phyloP scores from a whole-genome alignment of 2,113 vertebrate species.

The Crotophaga sulcirostris region DNA sequence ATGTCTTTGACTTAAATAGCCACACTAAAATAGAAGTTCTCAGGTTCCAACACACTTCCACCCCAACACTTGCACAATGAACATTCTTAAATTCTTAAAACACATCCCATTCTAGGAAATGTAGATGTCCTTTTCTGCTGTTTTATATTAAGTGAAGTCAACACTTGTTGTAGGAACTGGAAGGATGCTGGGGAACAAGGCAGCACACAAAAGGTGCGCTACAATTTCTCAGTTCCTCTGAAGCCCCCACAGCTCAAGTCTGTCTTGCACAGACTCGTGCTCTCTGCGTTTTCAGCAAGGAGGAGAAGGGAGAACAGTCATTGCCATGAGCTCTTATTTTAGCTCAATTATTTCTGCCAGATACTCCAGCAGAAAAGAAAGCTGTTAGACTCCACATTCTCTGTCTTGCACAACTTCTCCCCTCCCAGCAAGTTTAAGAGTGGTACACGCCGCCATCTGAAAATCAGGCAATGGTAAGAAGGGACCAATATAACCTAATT shows the following conservation, averaged over 20 bases:
- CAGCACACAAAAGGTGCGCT: neutral
- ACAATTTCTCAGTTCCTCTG: neutral
- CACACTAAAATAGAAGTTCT: neutral
- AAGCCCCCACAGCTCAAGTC: neutral
- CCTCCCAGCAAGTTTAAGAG: neutral
- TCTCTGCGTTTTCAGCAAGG: neutral
- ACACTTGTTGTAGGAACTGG: neutral
- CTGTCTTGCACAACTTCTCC: neutral
- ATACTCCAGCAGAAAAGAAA: neutral
- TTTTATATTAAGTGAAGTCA: neutral
- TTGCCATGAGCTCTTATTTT: neutral
- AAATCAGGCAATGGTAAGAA: neutral
- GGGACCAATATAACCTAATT: neutral
- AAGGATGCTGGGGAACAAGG: neutral
- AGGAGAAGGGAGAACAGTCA: neutral
- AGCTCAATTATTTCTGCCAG: neutral
- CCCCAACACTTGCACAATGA: neutral
- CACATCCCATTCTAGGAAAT: neutral
- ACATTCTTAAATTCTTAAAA: neutral
- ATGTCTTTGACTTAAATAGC: neutral
- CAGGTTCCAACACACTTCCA: neutral
- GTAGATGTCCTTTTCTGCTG: neutral
- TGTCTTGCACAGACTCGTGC: neutral
- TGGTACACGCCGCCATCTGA: neutral
- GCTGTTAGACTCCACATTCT: neutral